Base-by-base conservation (phyloP, 2,888 invertebrate genomes). In the Acronicta leporina region DNA sequence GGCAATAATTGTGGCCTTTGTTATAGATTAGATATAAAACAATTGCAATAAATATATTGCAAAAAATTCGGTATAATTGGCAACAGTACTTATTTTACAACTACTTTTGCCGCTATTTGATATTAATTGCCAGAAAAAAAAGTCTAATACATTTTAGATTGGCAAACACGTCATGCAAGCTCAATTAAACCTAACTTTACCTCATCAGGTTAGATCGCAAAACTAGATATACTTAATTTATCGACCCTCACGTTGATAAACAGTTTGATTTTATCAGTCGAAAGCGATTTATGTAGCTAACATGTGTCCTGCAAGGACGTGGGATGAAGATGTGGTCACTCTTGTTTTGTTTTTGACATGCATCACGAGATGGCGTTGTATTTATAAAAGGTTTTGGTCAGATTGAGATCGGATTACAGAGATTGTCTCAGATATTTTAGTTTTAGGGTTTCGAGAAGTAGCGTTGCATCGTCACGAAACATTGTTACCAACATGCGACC, bases 161-260 rank as follows among this genome's bases (percentile, higher is more conserved):
- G 25, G 15, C 38, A 16, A 27, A 55, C 46, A 30, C 30, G 41
- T 63, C 41, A 64, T 56, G 55, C 27, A 54, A 50, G 40, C 50
- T 63, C 61, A 67, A 68, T 71, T 74, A 60, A 64, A 69, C 51
- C 43, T 52, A 60, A 55, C 54, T 42, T 73, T 56, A 63, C 63
- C 55, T 52, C 47, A 67, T 57, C 63, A 49, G 56, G 25, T 62
- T 48, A 46, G 75, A 76, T 76, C 66, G 71, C 58, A 51, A 43
- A 73, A 63, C 52, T 68, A 74, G 75, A 76, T 76, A 54, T 27
- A 14, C 42, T 65, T 45, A 66, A 77, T 76, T 77, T 76, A 77
- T 76, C 60, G 61, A 56, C 68, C 62, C 54, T 66, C 59, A 47
- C 46, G 66, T 75, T 73, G 75, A 76, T 77, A 77, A 77, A 76